These are phyloP conservation scores for Morone chrysops DNA, from an alignment of 2,113 vertebrate genomes.

Conservation along the genomic window DNA sequence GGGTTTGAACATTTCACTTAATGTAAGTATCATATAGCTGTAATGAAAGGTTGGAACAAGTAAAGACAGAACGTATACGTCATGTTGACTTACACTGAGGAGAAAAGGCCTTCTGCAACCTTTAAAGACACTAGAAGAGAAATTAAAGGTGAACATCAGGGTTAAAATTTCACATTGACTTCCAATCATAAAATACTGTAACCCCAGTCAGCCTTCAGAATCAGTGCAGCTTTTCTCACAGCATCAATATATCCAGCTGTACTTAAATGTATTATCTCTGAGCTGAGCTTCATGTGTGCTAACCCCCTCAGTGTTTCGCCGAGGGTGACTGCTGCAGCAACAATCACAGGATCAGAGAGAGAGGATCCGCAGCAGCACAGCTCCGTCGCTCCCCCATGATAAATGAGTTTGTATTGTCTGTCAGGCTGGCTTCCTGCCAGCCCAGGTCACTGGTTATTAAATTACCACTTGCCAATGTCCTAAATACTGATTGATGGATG, in stretches of 20 bases:
- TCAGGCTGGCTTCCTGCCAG: conserved; percentile 95
- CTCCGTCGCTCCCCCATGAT: conserved; percentile 84
- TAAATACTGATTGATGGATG: conserved; percentile 98
- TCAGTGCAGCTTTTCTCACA: conserved; percentile 7
- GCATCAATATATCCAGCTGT: conserved; percentile 32
- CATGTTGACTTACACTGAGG: not conserved
- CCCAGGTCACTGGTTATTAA: conserved; percentile 96
- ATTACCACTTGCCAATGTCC: conserved; percentile 98
- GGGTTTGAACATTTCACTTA: conserved; percentile 3
- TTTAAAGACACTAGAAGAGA: conserved; percentile 11
- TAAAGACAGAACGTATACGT: not conserved
- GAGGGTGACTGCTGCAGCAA: conserved; percentile 61
- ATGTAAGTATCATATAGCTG: conserved; percentile 18
- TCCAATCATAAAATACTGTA: not conserved
- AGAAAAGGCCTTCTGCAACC: not conserved
- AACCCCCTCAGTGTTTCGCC: conserved; percentile 32
- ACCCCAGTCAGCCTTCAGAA: not conserved
- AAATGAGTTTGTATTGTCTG: conserved; percentile 98
- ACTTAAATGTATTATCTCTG: conserved; percentile 41
- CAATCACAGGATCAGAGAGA: conserved; percentile 88
- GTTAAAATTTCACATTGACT: conserved; percentile 12
- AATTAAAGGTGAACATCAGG: conserved; percentile 40
- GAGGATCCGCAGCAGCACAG: conserved; percentile 84
- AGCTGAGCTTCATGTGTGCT: conserved; percentile 44
- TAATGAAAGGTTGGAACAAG: conserved; percentile 14